Conservation (phyloP, 2,113 vertebrate species). For the Malurus cyaneus region DNA sequence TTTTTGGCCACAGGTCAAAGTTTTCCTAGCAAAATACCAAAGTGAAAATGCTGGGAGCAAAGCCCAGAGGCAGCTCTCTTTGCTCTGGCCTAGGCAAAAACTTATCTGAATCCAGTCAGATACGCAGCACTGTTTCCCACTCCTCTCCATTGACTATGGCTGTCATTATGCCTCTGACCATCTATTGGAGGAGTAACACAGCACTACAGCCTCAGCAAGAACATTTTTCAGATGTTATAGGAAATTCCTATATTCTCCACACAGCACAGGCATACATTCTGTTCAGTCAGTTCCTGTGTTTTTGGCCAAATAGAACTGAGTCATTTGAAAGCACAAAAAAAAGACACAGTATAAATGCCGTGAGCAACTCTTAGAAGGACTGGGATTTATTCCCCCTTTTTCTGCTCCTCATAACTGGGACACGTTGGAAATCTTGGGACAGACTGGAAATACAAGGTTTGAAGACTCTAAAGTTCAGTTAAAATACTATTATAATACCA, state of each 20-base stretch:
- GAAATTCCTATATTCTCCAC: constrained; percentile 32
- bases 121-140: not conserved
- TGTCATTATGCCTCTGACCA: not conserved
- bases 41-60: constrained; percentile 65
- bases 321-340: constrained; percentile 52
- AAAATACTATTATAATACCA: not conserved
- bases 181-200: not conserved
- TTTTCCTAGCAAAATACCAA: constrained; percentile 73
- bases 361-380: constrained; percentile 22
- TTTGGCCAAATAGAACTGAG: constrained; percentile 70
- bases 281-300: constrained; percentile 68
- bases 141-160: not conserved
- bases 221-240: constrained; percentile 52
- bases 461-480: not conserved
- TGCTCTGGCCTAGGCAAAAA: constrained; percentile 39
- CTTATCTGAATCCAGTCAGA: constrained; percentile 16
- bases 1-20: constrained; percentile 77
- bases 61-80: constrained; percentile 58
- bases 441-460: not conserved
- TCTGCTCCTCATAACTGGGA: not conserved
- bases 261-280: constrained; percentile 39
- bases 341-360: constrained; percentile 27
- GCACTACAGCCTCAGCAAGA: not conserved
- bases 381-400: not conserved
- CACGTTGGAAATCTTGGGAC: not conserved